phyloP scores from a whole-genome alignment of 2,113 vertebrate species.

The Pterocles gutturalis region DNA sequence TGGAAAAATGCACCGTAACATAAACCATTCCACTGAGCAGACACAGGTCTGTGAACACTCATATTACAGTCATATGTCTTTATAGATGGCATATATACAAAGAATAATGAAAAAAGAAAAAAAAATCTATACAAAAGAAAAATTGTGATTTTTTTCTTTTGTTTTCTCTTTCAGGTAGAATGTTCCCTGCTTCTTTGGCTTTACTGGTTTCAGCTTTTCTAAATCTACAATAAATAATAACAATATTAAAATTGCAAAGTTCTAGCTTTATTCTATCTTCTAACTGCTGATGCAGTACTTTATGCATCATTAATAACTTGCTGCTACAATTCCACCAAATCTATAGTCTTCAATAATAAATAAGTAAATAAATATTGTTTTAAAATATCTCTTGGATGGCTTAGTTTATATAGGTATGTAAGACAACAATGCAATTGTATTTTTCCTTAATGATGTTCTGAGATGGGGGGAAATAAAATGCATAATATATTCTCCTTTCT shows the following conservation, averaged over 20 bases:
- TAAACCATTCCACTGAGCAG: constrained; percentile 5
- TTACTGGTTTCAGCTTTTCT: not conserved
- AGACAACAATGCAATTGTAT: not conserved
- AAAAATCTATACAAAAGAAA: not conserved
- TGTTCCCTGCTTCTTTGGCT: not conserved
- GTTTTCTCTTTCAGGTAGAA: not conserved
- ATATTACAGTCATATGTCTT: constrained; percentile 18
- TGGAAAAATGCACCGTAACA: not conserved
- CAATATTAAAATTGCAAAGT: not conserved
- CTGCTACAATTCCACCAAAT: not conserved
- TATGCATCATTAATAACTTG: not conserved
- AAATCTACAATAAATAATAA: not conserved
- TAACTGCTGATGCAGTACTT: not conserved
- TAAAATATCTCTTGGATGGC: not conserved
- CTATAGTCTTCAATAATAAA: not conserved
- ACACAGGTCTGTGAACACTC: constrained; percentile 1
- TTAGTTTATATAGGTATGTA: not conserved
- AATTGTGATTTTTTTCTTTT: not conserved
- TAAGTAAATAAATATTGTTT: not conserved
- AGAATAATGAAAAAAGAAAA: not conserved
- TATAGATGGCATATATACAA: not conserved
- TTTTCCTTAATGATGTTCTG: not conserved
- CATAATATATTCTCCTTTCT: not conserved
- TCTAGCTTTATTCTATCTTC: not conserved
- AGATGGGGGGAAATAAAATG: not conserved